These are phyloP conservation scores for Bembecia ichneumoniformis DNA, from an alignment of 2,888 invertebrate genomes.

Conservation along the genomic window DNA sequence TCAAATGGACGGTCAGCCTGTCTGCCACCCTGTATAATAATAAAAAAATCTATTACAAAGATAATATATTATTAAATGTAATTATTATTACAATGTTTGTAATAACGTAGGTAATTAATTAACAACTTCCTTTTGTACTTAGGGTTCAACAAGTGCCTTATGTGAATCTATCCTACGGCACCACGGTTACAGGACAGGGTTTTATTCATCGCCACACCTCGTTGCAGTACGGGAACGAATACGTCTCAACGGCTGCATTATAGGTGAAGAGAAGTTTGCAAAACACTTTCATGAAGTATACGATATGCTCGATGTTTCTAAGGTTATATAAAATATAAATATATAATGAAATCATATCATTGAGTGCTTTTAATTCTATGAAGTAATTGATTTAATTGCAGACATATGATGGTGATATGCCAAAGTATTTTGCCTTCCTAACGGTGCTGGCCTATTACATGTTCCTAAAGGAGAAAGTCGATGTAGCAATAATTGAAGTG, in stretches of 20 bases:
- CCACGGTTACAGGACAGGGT: constrained; percentile 90
- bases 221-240: constrained; percentile 93
- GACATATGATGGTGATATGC: constrained; percentile 81
- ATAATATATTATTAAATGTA: no score
- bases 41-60: no score
- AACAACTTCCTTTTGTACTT: constrained; percentile 2
- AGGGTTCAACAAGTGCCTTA: constrained; percentile 94
- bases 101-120: no score
- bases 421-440: constrained; percentile 94
- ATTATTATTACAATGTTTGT: no score
- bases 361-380: no score
- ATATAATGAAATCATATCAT: no score
- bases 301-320: constrained; percentile 60
- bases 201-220: constrained; percentile 97
- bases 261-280: constrained; percentile 81
- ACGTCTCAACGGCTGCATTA: constrained; percentile 85
- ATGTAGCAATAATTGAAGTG: constrained; percentile 96
- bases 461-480: constrained; percentile 87
- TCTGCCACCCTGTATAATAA: no score
- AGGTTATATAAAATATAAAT: constrained; percentile 24
- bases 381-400: constrained; percentile 25
- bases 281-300: constrained; percentile 88
- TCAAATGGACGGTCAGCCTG: no score
- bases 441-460: constrained; percentile 92
- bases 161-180: constrained; percentile 89